These are phyloP conservation scores for Neelides folsomi DNA, from an alignment of 2,888 invertebrate species.

Conservation along the genomic window DNA sequence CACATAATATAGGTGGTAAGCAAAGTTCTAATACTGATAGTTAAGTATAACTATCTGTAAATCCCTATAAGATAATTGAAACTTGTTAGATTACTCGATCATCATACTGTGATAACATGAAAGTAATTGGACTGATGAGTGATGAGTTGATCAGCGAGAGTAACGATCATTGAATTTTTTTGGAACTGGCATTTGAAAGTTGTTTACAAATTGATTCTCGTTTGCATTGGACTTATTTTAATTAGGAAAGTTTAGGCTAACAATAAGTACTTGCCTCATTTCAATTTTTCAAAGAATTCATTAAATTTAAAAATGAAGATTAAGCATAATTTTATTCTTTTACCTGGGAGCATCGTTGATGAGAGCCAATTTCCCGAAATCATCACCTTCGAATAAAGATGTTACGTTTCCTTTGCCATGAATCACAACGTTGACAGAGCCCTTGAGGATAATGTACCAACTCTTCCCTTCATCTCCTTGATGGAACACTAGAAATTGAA, in stretches of 20 bases:
- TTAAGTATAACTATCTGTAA: too few species aligned
- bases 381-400: constrained; percentile 67
- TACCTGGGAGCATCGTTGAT: constrained; percentile 70
- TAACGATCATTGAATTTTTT: background rate
- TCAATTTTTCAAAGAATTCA: too few species aligned
- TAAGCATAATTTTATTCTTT: too few species aligned
- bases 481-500: constrained; percentile 51
- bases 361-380: constrained; percentile 72
- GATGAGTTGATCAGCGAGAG: background rate
- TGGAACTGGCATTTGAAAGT: constrained; percentile 1
- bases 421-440: constrained; percentile 70
- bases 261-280: too few species aligned
- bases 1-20: too few species aligned
- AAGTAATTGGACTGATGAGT: too few species aligned
- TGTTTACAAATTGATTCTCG: background rate
- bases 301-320: too few species aligned
- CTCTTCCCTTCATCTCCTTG: constrained; percentile 72
- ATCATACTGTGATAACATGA: constrained; percentile 1
- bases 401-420: constrained; percentile 72
- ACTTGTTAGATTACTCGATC: too few species aligned
- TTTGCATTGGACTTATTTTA: background rate
- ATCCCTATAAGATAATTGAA: too few species aligned
- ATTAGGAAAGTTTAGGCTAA: too few species aligned
- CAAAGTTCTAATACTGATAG: too few species aligned
- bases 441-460: constrained; percentile 71